Base-by-base conservation (phyloP, 2,113 vertebrate genomes). In the Monopterus albus region DNA sequence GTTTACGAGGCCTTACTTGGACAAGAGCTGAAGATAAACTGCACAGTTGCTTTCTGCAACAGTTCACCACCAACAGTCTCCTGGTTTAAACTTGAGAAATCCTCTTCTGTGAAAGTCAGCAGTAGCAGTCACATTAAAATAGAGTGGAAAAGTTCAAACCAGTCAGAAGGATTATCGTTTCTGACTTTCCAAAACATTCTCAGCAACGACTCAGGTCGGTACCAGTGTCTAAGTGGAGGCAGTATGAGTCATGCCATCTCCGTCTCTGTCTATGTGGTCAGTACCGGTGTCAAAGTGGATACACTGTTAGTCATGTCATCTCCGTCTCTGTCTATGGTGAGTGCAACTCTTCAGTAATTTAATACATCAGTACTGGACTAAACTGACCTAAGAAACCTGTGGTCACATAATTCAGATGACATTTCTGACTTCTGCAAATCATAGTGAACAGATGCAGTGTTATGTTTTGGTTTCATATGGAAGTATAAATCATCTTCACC, bases 251-350 rank as follows among this genome's bases (percentile, higher is more conserved):
- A 91, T 46, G 0, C 0, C 5, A 84, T 92, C 29, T 52, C 20
- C 29, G 56, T 94, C 11, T 55, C 4, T 10, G 80, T 93, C 17
- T 0, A 38, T 4, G 85, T n/a, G 88, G 90, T 12, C 5, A 13
- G 3, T 92, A 91, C 76, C 61, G 13, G 20, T 91, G 91, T 81
- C 0, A 3, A 5, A 1, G 2, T 61, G 11, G 15, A 42, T 1
- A 0, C 0, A 1, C 0, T 36, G 0, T 64, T 3, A 7, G 90
- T 38, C 85, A 91, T 46, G 0, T 0, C 5, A 84, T 92, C 29
- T 52, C 20, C 29, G 70, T 91, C 9, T 61, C 8, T 13, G 80
- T 92, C 10, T 21, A 56, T 20, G 61, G 91, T 91, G 59, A 87
- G 73, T 60, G 52, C 28, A 51, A 47, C 6, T 15, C 31, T 51